A percentile compares a stretch with the other conserved stretches of the same genome.
Conservation (phyloP, 2,797 vertebrate species). For the Intellagama lesueurii region DNA sequence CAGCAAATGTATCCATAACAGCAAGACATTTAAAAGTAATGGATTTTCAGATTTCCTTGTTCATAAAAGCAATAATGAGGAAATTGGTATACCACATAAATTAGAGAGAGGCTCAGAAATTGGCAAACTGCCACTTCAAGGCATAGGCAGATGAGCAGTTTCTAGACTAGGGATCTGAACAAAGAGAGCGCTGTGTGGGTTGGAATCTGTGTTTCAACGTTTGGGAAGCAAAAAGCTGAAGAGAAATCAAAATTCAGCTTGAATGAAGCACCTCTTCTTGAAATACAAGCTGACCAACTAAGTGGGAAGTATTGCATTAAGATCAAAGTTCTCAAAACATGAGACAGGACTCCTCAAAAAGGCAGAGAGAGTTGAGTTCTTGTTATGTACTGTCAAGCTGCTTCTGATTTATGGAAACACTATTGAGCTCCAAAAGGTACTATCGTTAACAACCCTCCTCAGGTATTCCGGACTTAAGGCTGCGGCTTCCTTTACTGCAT, state of each 20-base stretch:
- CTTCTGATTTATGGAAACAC: too few relatives aligned
- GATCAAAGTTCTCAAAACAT: not conserved
- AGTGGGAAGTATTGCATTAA: not conserved
- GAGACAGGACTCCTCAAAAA: not conserved
- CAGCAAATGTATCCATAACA: slow-evolving; percentile 69
- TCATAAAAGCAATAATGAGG: slow-evolving; percentile 67
- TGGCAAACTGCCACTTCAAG: slow-evolving; percentile 52
- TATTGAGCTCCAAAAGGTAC: too few relatives aligned
- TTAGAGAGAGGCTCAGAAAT: slow-evolving; percentile 51
- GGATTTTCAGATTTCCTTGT: slow-evolving; percentile 56
- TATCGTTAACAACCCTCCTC: too few relatives aligned
- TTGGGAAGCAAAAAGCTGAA: not conserved
- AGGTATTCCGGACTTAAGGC: too few relatives aligned
- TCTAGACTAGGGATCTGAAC: not conserved
- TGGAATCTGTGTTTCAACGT: not conserved
- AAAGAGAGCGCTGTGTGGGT: not conserved
- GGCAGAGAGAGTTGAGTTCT: not conserved
- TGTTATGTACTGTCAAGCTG: too few relatives aligned
- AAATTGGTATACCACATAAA: slow-evolving; percentile 58
- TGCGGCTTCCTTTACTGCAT: too few relatives aligned
- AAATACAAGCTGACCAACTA: not conserved
- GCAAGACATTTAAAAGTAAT: slow-evolving; percentile 68
- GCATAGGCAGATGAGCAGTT: slow-evolving; percentile 31
- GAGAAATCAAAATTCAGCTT: not conserved
- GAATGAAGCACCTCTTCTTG: not conserved